Evolutionary conservation across 2,888 invertebrate genomes (phyloP).

Genomic region (Heteropelma amictum): DNA sequence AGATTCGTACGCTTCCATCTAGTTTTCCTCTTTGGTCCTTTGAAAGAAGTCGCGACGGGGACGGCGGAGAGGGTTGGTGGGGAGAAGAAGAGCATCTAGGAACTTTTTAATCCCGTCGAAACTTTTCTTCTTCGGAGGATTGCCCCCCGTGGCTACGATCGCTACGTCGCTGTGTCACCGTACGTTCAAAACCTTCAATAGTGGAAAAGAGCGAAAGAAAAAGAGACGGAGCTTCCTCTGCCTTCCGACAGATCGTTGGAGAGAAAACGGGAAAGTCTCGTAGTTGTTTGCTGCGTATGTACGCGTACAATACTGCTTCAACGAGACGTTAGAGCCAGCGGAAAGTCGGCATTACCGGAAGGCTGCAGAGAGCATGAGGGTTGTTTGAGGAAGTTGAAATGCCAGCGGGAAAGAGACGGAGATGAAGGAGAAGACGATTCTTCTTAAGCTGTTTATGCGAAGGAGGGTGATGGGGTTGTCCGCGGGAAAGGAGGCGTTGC

Average conservation of each 20-base stretch:
- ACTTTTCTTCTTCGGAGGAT: conserved; percentile 45
- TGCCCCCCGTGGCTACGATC: conserved; percentile 21
- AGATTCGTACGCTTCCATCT: conserved; percentile 15
- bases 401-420: conserved; percentile 24
- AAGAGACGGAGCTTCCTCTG: conserved; percentile 23
- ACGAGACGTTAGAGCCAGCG: conserved; percentile 32
- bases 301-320: neutral
- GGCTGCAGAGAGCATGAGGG: conserved; percentile 29
- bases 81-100: conserved; percentile 1
- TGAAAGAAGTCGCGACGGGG: conserved; percentile 50
- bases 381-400: conserved; percentile 46
- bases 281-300: conserved; percentile 12
- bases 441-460: conserved; percentile 40
- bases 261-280: conserved; percentile 28
- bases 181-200: conserved; percentile 12
- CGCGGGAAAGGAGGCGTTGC: conserved; percentile 4
- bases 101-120: conserved; percentile 56
- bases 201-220: neutral
- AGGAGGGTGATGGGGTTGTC: conserved; percentile 7
- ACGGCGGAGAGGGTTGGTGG: neutral
- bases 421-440: conserved; percentile 17
- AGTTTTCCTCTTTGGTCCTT: conserved; percentile 10
- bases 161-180: conserved; percentile 16
- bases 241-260: conserved; percentile 38
- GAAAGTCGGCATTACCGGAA: conserved; percentile 37